Conservation (phyloP, 2,113 vertebrate genomes). For the Notarius lentiginosus region DNA sequence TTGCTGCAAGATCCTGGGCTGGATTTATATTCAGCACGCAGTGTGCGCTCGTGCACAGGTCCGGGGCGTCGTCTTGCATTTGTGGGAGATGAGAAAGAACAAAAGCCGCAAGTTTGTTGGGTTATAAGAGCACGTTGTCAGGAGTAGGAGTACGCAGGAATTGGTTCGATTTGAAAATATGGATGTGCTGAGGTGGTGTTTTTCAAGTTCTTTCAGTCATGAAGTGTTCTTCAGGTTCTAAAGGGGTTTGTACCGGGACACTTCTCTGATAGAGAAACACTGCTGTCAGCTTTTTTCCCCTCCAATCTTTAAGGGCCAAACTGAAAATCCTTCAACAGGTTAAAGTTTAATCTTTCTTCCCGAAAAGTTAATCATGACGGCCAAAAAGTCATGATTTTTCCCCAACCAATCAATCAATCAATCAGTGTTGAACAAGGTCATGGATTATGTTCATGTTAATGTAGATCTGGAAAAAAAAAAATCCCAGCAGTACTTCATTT, state of each 20-base stretch:
- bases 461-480: background rate
- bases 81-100: background rate
- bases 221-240: background rate
- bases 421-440: background rate
- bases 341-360: background rate
- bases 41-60: background rate
- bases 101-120: background rate
- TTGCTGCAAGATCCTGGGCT: background rate
- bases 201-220: background rate
- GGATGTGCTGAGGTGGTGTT: background rate
- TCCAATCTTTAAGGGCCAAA: background rate
- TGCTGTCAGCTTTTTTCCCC: background rate
- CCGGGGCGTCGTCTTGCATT: background rate
- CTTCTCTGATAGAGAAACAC: background rate
- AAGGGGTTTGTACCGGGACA: background rate
- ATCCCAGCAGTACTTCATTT: background rate
- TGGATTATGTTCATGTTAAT: background rate
- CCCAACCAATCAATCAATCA: too few relatives aligned
- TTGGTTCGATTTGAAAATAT: background rate
- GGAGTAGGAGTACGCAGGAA: too few relatives aligned
- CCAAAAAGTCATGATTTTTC: background rate
- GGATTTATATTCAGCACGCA: conserved; percentile 3
- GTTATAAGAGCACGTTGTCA: background rate
- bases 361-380: background rate
- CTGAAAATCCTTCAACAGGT: background rate